Evolutionary conservation across 2,113 vertebrate species (phyloP), one percentile per base, ranked within the genome.

Genomic region (Etia nguti): DNA sequence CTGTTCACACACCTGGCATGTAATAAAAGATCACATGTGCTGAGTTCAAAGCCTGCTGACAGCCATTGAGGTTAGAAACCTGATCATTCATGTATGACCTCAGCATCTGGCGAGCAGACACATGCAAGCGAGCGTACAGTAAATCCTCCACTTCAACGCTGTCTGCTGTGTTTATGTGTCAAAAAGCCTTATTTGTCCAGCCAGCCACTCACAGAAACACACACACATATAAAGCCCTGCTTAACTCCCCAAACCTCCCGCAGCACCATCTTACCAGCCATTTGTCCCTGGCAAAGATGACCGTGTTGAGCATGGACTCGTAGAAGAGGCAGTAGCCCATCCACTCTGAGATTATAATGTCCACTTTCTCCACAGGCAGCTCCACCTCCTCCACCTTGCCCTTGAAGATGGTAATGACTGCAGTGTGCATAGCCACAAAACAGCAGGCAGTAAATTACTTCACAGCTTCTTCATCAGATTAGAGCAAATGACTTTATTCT

Each of bases 271-370:
- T 4, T 90, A 99, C 98, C 98, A 99, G 97, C 98, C 98, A 99
- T 92, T 99, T 99, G 96, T 99, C 98, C 94, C 98, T 96, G 90
- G 98, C 98, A 70, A 98, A 99, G 96, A 99, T 99, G 93, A 99
- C 98, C 0, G 98, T 99, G 94, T 99, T 99, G 90, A 99, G 97
- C 98, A 99, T 99, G 73, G 98, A 99, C 93, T 99, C 98, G 52
- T 99, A 99, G 96, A 99, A 99, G 59, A 99, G 97, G 84, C 98
- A 99, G 93, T 99, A 99, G 90, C 98, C 98, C 98, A 99, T 99
- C 98, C 98, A 99, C 95, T 99, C 98, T 5, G 98, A 99, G 96
- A 99, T 98, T 92, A 99, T 99, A 87, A 99, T 99, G 96, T 99
- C 98, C 89, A 99, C 98, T 93, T 99, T 97, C 90, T 99, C 98